phyloP scores from a whole-genome alignment of 2,888 invertebrate genomes.

The Tiphia femorata region DNA sequence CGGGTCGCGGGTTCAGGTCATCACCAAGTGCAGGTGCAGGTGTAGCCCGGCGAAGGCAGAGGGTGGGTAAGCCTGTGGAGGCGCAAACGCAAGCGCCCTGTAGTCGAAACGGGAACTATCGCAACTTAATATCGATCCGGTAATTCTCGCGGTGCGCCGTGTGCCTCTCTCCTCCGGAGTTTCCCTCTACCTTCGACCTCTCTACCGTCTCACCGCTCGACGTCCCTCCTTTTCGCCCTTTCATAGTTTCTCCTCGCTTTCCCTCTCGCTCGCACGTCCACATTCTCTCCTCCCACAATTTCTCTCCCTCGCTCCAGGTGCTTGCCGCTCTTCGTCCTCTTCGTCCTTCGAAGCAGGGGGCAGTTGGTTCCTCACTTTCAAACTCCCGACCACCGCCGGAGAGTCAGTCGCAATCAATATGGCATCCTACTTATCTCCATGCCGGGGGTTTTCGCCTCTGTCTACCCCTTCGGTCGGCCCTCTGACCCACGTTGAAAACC shows the following conservation, averaged over 20 bases:
- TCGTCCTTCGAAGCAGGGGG: constrained; percentile 30
- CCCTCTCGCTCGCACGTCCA: constrained; percentile 4
- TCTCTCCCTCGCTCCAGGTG: constrained; percentile 10
- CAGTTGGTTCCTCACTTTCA: constrained; percentile 58
- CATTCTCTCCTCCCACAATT: constrained; percentile 2
- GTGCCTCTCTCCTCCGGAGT: constrained; percentile 38
- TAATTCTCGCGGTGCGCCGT: constrained; percentile 60
- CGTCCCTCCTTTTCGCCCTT: constrained; percentile 25
- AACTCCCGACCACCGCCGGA: constrained; percentile 50
- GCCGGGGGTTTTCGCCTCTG: constrained; percentile 44
- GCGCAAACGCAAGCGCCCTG: constrained; percentile 58
- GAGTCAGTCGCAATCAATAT: constrained; percentile 65
- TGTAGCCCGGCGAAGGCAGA: constrained; percentile 19
- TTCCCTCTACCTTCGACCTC: constrained; percentile 38
- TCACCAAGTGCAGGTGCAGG: constrained; percentile 43
- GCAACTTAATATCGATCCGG: constrained; percentile 67
- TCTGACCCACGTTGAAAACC: constrained; percentile 25
- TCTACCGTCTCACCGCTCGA: too few relatives aligned
- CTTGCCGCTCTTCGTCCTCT: constrained; percentile 1
- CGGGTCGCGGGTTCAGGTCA: constrained; percentile 47
- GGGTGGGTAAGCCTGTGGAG: constrained; percentile 37
- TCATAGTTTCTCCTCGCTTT: constrained; percentile 17
- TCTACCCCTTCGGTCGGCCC: constrained; percentile 39
- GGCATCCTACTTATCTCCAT: constrained; percentile 65
- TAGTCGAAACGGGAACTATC: constrained; percentile 63